Conservation (phyloP, 2,888 invertebrate species). For the Villa cingulata region DNA sequence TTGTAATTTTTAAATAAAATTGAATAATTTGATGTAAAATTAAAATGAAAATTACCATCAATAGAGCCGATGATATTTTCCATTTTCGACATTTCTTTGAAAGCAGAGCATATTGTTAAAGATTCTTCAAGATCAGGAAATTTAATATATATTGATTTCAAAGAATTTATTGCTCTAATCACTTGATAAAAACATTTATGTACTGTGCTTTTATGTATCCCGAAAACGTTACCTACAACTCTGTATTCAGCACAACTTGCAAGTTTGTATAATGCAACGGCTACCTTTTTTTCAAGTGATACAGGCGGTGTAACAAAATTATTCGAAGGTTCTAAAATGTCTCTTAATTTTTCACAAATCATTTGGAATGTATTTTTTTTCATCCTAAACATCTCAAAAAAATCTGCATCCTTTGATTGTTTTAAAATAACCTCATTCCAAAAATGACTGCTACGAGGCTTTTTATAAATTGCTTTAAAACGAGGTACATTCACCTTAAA, state of each 20-base stretch:
- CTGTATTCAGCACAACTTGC: conserved; percentile 16
- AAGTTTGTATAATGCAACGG: conserved; percentile 15
- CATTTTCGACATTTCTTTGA: not conserved
- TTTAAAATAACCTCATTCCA: too few relatives aligned
- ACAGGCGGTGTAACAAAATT: conserved; percentile 9
- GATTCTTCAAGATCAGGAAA: conserved; percentile 20
- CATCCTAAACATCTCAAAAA: not conserved
- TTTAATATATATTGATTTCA: conserved; percentile 16
- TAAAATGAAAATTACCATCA: conserved; percentile 2
- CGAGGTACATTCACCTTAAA: too few relatives aligned
- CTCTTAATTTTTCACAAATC: conserved; percentile 5
- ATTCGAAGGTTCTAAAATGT: conserved; percentile 1
- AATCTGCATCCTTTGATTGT: not conserved
- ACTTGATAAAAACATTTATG: conserved; percentile 18
- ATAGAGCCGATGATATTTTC: conserved; percentile 6
- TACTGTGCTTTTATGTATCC: conserved; percentile 17
- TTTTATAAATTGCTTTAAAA: too few relatives aligned
- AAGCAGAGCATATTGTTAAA: conserved; percentile 1
- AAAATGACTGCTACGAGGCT: too few relatives aligned
- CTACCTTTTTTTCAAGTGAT: conserved; percentile 14
- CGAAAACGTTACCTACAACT: conserved; percentile 16
- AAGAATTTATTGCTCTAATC: conserved; percentile 17
- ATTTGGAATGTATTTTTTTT: not conserved
- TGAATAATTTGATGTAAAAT: too few relatives aligned
- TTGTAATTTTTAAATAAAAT: too few relatives aligned